These are phyloP conservation scores for Ylistrum balloti DNA, from an alignment of 1,140 invertebrate species.

Conservation along the genomic window DNA sequence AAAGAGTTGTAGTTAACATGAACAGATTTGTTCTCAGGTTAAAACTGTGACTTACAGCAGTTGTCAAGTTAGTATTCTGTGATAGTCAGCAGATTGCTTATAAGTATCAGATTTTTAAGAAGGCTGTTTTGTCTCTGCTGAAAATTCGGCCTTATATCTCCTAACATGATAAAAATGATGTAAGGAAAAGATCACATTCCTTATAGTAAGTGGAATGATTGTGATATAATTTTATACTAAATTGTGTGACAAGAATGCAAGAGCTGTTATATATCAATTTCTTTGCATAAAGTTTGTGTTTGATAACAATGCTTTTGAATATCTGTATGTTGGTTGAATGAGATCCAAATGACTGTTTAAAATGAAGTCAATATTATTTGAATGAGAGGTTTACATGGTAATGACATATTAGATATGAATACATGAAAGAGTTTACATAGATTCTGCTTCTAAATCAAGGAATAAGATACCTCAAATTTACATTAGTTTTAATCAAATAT, in stretches of 20 bases:
- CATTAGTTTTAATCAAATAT: no score
- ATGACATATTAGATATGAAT: no score
- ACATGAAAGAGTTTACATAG: background rate
- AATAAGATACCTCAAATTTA: constrained; percentile 8
- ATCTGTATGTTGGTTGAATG: background rate
- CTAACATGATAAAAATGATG: background rate
- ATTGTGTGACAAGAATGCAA: background rate
- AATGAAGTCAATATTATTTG: background rate
- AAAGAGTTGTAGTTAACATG: background rate
- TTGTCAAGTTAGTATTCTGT: background rate
- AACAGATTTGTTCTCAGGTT: background rate
- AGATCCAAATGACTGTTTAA: background rate
- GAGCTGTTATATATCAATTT: background rate
- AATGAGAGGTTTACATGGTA: background rate
- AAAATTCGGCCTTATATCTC: background rate
- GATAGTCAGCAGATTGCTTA: background rate
- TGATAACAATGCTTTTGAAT: background rate
- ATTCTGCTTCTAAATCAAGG: constrained; percentile 4
- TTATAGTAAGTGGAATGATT: background rate
- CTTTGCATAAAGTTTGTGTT: background rate
- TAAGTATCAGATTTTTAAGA: no score
- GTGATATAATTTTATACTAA: background rate
- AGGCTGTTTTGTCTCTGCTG: no score
- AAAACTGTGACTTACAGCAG: background rate
- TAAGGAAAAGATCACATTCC: background rate